A percentile compares a stretch with the other conserved stretches of the same genome.
These are phyloP conservation scores for Amphipoea lucens DNA, from an alignment of 2,888 invertebrate species.

Conservation along the genomic window DNA sequence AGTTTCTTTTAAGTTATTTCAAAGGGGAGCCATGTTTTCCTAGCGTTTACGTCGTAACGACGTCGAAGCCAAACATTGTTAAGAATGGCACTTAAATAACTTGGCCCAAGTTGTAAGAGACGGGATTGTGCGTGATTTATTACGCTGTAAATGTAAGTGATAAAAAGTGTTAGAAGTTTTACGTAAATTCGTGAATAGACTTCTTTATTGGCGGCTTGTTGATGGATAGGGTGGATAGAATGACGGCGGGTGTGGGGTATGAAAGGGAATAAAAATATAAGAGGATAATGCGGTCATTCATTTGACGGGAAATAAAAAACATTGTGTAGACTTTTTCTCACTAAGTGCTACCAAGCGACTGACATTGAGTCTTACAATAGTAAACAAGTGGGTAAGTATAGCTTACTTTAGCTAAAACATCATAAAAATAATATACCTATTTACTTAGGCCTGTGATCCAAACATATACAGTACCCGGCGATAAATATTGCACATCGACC, in stretches of 20 bases:
- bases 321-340: neutral
- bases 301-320: slow-evolving; percentile 15
- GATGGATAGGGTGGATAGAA: slow-evolving; percentile 45
- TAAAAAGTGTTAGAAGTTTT: slow-evolving; percentile 58
- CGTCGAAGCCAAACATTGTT: slow-evolving; percentile 79
- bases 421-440: neutral
- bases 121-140: slow-evolving; percentile 55
- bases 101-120: slow-evolving; percentile 61
- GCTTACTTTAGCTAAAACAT: neutral
- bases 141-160: slow-evolving; percentile 57
- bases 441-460: neutral
- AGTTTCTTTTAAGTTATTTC: slow-evolving; percentile 74
- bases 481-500: too few species aligned
- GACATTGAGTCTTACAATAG: neutral
- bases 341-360: neutral
- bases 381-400: neutral
- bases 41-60: slow-evolving; percentile 76
- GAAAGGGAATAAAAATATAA: slow-evolving; percentile 42
- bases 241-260: slow-evolving; percentile 14
- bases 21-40: slow-evolving; percentile 77
- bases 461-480: too few species aligned
- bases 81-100: slow-evolving; percentile 77
- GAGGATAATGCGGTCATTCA: slow-evolving; percentile 37
- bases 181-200: slow-evolving; percentile 58
- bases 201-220: slow-evolving; percentile 55